Percentiles rank a stretch among this genome's conserved stretches.
phyloP scores from a whole-genome alignment of 2,797 vertebrate genomes.

The Limnodromus scolopaceus region DNA sequence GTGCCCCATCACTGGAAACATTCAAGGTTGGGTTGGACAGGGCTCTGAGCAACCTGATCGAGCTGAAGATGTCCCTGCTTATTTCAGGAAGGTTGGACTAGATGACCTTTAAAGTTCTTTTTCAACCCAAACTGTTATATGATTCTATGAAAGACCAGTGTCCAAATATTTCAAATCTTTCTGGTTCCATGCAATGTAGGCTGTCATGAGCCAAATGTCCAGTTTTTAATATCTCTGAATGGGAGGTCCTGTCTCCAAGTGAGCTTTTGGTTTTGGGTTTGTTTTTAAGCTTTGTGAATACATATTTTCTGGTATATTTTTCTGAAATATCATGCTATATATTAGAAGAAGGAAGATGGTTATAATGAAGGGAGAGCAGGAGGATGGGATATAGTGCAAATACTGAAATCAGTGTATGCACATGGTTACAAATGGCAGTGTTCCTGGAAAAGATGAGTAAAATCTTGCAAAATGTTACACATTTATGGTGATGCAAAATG shows the following conservation, averaged over 20 bases:
- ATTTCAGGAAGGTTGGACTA: neutral
- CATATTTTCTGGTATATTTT: neutral
- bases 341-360: neutral
- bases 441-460: neutral
- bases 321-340: neutral
- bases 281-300: neutral
- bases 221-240: neutral
- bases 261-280: neutral
- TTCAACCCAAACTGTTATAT: neutral
- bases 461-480: neutral
- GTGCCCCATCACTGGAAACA: neutral
- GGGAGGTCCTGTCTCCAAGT: neutral
- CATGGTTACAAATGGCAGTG: neutral
- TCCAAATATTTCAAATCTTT: neutral
- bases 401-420: neutral
- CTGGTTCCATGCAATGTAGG: neutral
- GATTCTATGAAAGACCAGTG: neutral
- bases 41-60: neutral
- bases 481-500: neutral
- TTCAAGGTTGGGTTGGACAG: neutral
- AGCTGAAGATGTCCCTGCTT: neutral
- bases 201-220: neutral
- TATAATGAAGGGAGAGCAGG: neutral
- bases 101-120: neutral
- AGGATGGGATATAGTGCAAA: neutral